A percentile compares a stretch with the other conserved stretches of the same genome.
These are phyloP conservation scores for Tyrophagus putrescentiae DNA, from an alignment of 1,140 invertebrate species.

Conservation along the genomic window DNA sequence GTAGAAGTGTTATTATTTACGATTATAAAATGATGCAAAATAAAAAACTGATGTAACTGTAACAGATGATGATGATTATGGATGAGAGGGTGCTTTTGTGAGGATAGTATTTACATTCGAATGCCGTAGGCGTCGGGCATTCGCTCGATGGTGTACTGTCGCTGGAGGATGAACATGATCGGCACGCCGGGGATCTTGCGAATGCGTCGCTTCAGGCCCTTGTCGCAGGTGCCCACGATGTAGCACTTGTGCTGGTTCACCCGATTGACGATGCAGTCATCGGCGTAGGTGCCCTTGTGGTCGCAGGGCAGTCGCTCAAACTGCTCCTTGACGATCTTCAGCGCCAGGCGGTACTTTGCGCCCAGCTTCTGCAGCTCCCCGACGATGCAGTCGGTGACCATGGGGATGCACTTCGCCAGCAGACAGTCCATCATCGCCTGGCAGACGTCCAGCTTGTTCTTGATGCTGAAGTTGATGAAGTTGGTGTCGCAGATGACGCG, in stretches of 20 bases:
- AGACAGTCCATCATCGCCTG: slow-evolving; percentile 98
- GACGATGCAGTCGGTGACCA: slow-evolving; percentile 94
- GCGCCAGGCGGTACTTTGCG: slow-evolving; percentile 80
- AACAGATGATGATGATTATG: too few species aligned
- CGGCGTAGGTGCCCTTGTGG: slow-evolving; percentile 97
- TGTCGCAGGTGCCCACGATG: slow-evolving; percentile 97
- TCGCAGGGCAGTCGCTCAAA: slow-evolving; percentile 83
- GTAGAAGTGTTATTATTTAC: too few species aligned
- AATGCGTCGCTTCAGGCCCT: slow-evolving; percentile 86
- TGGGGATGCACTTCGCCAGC: slow-evolving; percentile 96
- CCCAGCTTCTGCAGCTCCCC: slow-evolving; percentile 97
- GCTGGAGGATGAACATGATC: slow-evolving; percentile 84
- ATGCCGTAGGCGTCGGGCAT: slow-evolving; percentile 92
- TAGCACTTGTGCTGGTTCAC: slow-evolving; percentile 97
- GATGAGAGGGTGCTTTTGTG: too few species aligned
- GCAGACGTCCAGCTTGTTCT: slow-evolving; percentile 92
- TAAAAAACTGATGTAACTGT: too few species aligned
- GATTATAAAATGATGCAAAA: too few species aligned
- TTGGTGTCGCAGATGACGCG: slow-evolving; percentile 95
- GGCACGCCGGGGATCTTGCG: slow-evolving; percentile 97
- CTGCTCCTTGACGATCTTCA: slow-evolving; percentile 89
- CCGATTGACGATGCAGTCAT: slow-evolving; percentile 92
- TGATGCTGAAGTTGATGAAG: slow-evolving; percentile 97
- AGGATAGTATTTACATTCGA: too few species aligned
- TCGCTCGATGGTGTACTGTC: slow-evolving; percentile 87